phyloP scores from a whole-genome alignment of 2,797 vertebrate species.

The Pelobates cultripes region DNA sequence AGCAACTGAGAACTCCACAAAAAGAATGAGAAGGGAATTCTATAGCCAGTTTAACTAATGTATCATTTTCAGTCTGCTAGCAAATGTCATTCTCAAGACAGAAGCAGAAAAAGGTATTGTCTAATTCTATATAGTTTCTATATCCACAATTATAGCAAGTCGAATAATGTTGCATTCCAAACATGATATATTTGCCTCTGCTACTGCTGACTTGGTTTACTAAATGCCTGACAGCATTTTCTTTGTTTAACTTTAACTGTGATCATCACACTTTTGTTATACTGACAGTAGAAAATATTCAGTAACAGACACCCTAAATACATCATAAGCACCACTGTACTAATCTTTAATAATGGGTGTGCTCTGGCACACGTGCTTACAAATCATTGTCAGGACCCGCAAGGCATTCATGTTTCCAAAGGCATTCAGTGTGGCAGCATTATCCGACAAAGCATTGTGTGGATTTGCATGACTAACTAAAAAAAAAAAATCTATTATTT shows the following conservation, averaged over 20 bases:
- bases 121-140: slow-evolving; percentile 45
- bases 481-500: slow-evolving; percentile 31
- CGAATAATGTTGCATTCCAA: slow-evolving; percentile 81
- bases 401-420: slow-evolving; percentile 59
- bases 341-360: slow-evolving; percentile 63
- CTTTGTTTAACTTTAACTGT: slow-evolving; percentile 85
- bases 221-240: slow-evolving; percentile 89
- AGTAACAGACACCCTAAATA: slow-evolving; percentile 68
- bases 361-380: slow-evolving; percentile 60
- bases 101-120: slow-evolving; percentile 28
- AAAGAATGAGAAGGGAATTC: slow-evolving; percentile 48
- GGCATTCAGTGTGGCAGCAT: slow-evolving; percentile 60
- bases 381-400: slow-evolving; percentile 57
- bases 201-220: slow-evolving; percentile 88
- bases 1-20: slow-evolving; percentile 26
- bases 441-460: slow-evolving; percentile 60
- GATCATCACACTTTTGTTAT: slow-evolving; percentile 84
- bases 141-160: slow-evolving; percentile 74
- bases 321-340: slow-evolving; percentile 65
- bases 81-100: slow-evolving; percentile 56
- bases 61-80: slow-evolving; percentile 10
- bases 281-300: slow-evolving; percentile 76
- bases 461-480: slow-evolving; percentile 47
- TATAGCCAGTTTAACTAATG: slow-evolving; percentile 30
- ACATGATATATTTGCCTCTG: slow-evolving; percentile 86